phyloP scores from a whole-genome alignment of 1,140 invertebrate species.

The Nomia melanderi region DNA sequence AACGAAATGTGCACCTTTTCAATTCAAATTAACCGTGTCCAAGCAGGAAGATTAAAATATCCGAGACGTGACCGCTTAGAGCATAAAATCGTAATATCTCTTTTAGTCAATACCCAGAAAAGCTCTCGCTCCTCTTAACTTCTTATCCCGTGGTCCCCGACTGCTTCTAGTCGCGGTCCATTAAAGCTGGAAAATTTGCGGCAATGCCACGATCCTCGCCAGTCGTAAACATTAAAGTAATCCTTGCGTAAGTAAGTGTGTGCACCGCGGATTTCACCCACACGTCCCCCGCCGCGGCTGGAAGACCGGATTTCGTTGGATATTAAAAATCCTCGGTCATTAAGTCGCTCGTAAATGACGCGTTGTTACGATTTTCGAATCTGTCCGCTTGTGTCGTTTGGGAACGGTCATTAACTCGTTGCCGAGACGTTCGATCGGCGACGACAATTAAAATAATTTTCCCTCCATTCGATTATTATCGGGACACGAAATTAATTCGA shows the following conservation, averaged over 20 bases:
- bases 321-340: constrained; percentile 54
- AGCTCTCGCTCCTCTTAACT: constrained; percentile 42
- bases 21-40: no score
- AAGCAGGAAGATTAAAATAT: no score
- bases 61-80: no score
- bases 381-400: background rate
- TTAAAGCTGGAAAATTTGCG: constrained; percentile 53
- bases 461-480: background rate
- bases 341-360: constrained; percentile 55
- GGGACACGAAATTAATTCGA: background rate
- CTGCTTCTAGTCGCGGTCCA: constrained; percentile 16
- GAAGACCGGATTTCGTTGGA: constrained; percentile 34
- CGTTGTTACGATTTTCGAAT: constrained; percentile 34
- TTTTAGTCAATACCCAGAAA: constrained; percentile 11
- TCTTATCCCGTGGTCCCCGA: constrained; percentile 31
- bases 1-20: no score
- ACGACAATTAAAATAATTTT: background rate
- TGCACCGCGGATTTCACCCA: constrained; percentile 1
- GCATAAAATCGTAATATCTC: no score
- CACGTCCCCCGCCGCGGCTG: background rate
- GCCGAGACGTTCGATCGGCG: background rate
- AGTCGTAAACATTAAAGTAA: constrained; percentile 64
- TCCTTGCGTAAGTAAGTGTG: constrained; percentile 63
- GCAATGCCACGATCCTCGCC: constrained; percentile 11
- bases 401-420: background rate